Conservation (phyloP, 2,888 invertebrate species). For the Bimastos eiseni region DNA sequence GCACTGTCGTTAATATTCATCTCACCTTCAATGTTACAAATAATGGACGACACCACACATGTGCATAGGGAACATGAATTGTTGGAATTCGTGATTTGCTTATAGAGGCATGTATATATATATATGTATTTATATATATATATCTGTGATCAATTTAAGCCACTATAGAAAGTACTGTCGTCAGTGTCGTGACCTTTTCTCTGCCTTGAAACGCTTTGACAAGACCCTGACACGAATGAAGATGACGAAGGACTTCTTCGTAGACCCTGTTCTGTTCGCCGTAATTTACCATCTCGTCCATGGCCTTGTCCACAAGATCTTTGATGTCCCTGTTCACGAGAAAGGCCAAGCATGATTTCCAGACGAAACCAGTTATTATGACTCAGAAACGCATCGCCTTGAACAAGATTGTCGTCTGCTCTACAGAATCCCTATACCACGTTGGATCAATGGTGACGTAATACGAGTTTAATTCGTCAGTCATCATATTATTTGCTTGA, state of each 20-base stretch:
- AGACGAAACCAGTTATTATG: background rate
- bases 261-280: background rate
- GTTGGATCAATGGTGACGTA: no score
- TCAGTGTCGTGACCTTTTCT: no score
- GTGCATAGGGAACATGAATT: background rate
- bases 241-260: slow-evolving; percentile 8
- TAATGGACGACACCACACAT: background rate
- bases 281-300: slow-evolving; percentile 57
- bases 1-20: background rate
- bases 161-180: no score
- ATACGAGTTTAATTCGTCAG: no score
- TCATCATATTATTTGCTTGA: no score
- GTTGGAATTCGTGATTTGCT: background rate
- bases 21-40: background rate
- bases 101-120: no score
- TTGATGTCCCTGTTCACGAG: slow-evolving; percentile 68
- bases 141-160: no score
- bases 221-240: slow-evolving; percentile 67
- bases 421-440: no score
- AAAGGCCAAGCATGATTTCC: background rate
- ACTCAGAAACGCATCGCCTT: no score
- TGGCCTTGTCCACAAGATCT: slow-evolving; percentile 88
- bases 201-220: slow-evolving; percentile 63
- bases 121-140: no score
- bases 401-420: no score